Conservation (phyloP, 2,113 vertebrate genomes). For the Steatornis caripensis region DNA sequence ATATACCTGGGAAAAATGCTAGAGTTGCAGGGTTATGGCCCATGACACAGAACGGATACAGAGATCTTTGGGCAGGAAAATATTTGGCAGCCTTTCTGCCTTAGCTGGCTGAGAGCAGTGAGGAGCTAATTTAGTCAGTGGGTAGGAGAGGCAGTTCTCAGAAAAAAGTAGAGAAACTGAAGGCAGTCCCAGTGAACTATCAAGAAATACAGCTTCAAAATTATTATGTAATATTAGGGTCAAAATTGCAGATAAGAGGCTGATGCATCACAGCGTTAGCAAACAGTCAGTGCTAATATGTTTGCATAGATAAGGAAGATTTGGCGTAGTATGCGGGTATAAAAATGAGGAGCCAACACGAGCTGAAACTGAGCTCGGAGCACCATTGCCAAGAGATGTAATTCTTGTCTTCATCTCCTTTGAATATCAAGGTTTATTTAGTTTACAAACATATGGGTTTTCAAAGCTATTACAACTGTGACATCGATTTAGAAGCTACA, state of each 20-base stretch:
- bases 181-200: slow-evolving; percentile 4
- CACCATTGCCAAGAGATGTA: slow-evolving; percentile 65
- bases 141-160: slow-evolving; percentile 12
- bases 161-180: background rate
- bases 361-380: slow-evolving; percentile 56
- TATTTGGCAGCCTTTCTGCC: slow-evolving; percentile 22
- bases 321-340: slow-evolving; percentile 31
- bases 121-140: slow-evolving; percentile 20
- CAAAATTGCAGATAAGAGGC: slow-evolving; percentile 30
- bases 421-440: slow-evolving; percentile 66
- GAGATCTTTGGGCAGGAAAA: slow-evolving; percentile 7
- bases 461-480: slow-evolving; percentile 60
- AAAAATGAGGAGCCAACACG: slow-evolving; percentile 50
- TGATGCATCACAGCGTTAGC: slow-evolving; percentile 27
- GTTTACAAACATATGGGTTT: slow-evolving; percentile 68
- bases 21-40: background rate
- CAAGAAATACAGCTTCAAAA: background rate
- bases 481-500: slow-evolving; percentile 62
- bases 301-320: slow-evolving; percentile 61
- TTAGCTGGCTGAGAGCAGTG: background rate
- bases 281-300: slow-evolving; percentile 41
- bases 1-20: background rate
- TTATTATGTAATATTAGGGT: slow-evolving; percentile 24
- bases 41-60: background rate
- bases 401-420: slow-evolving; percentile 66